A percentile compares a stretch with the other conserved stretches of the same genome.
Evolutionary conservation across 2,888 invertebrate genomes (phyloP).

Genomic region (Drosophila mimetica): DNA sequence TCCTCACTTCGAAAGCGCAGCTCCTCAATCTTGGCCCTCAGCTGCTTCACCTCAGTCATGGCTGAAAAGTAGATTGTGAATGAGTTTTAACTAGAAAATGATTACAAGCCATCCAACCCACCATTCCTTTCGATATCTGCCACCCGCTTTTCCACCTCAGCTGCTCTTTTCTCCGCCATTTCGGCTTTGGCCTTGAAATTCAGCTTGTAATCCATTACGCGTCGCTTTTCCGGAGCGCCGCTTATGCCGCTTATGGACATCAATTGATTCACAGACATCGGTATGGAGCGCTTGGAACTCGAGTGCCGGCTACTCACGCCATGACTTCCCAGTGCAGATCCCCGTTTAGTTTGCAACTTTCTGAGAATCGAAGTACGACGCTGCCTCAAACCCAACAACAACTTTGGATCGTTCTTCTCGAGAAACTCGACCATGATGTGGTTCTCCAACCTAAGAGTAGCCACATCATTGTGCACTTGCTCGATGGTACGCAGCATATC

Average conservation of each 20-base stretch:
- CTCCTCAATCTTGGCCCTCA: constrained; percentile 85
- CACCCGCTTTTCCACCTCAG: constrained; percentile 76
- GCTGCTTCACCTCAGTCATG: constrained; percentile 73
- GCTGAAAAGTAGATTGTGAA: constrained; percentile 48
- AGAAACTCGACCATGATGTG: constrained; percentile 79
- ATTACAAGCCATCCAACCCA: constrained; percentile 3
- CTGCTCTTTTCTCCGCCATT: constrained; percentile 78
- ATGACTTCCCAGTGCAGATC: constrained; percentile 12
- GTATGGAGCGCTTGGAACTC: constrained; percentile 62
- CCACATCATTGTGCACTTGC: constrained; percentile 71
- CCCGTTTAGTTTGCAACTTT: constrained; percentile 42
- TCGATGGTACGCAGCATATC: constrained; percentile 71
- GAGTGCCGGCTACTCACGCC: constrained; percentile 47
- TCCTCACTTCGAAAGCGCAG: constrained; percentile 85
- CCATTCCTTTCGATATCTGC: constrained; percentile 69
- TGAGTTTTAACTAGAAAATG: not conserved
- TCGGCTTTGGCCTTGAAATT: constrained; percentile 81
- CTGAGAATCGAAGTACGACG: constrained; percentile 59
- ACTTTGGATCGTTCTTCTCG: constrained; percentile 81
- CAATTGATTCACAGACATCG: constrained; percentile 40
- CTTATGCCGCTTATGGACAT: constrained; percentile 24
- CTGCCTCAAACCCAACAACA: constrained; percentile 77
- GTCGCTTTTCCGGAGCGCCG: constrained; percentile 45
- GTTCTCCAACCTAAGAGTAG: constrained; percentile 78
- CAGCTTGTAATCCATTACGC: constrained; percentile 65